Evolutionary conservation across 2,888 invertebrate genomes (phyloP).

Genomic region (Amaurobius ferox): DNA sequence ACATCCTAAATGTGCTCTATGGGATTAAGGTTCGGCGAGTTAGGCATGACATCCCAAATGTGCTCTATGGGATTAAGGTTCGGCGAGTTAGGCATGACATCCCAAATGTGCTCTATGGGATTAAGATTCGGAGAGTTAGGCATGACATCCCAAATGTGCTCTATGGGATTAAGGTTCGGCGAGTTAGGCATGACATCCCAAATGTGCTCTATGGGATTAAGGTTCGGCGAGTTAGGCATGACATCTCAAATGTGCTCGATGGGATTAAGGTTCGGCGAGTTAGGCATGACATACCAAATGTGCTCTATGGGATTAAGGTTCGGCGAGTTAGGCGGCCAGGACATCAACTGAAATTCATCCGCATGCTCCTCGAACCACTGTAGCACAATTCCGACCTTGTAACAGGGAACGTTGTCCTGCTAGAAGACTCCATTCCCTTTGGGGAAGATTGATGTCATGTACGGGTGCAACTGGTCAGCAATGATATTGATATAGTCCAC

Average conservation of each 20-base stretch:
- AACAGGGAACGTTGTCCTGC: slow-evolving; percentile 20
- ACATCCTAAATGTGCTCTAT: too few relatives aligned
- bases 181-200: too few relatives aligned
- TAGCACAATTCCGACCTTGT: neutral
- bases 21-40: too few relatives aligned
- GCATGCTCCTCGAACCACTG: neutral
- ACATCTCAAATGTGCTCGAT: neutral
- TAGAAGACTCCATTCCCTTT: slow-evolving; percentile 25
- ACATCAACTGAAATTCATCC: slow-evolving; percentile 1
- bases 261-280: neutral
- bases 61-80: too few relatives aligned
- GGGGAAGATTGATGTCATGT: slow-evolving; percentile 31
- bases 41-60: too few relatives aligned
- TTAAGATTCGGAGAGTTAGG: too few relatives aligned
- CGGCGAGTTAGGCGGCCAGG: neutral
- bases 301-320: neutral
- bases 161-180: too few relatives aligned
- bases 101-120: too few relatives aligned
- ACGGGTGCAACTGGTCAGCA: slow-evolving; percentile 25
- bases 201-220: too few relatives aligned
- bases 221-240: neutral
- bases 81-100: too few relatives aligned
- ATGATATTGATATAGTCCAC: slow-evolving; percentile 12
- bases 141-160: too few relatives aligned
- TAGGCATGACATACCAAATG: neutral